Base-by-base conservation (phyloP, 1,140 invertebrate species). In the Zaprionus camerounensis region DNA sequence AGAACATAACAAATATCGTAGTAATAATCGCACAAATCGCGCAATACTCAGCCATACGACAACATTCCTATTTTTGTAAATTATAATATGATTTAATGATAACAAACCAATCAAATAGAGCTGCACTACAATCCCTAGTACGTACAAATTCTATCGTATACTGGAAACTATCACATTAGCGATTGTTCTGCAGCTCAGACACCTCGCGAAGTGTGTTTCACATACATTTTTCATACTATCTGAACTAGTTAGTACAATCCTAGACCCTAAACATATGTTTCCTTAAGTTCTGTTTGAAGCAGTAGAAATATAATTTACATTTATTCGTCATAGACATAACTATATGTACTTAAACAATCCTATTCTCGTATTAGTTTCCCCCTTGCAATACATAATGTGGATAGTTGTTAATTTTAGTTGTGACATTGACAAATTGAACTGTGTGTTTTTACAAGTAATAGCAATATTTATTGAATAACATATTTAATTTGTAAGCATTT, bases 401-500 rank as follows among this genome's bases (percentile, higher is more conserved):
- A 66, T 72, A 72, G 57, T 46, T 67, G 69, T 72, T 67, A 72
- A 62, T 72, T 76, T 76, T 67, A 76, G 63, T 76, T 76, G 70
- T 76, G 74, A 68, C 36, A 57, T 72, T 66, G 28, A 24, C 17
- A 24, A 55, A 67, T 72, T 76, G 28, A 71, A 65, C 55, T 71
- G 70, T 78, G 72, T 82, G 74, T 83, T 71, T 76, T 75, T 67
- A 72, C 68, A 65, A 59, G 55, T 56, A 71, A 80, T 85, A 76
- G 76, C 76, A 72, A 73, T 83, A 80, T 85, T 87, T 83, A 83
- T 81, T 83, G 70, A 44, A 57, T 70, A 71, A 77, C 62, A 64
- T 34, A 34, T 82, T 87, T 87, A 71, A 80, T 71, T 87, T 69
- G 22, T 88, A 87, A 88, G 83, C 72, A 87, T 83, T 78, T 70